Percentiles rank a stretch among this genome's conserved stretches.
Conservation (phyloP, 1,140 invertebrate genomes). For the Cherax destructor region DNA sequence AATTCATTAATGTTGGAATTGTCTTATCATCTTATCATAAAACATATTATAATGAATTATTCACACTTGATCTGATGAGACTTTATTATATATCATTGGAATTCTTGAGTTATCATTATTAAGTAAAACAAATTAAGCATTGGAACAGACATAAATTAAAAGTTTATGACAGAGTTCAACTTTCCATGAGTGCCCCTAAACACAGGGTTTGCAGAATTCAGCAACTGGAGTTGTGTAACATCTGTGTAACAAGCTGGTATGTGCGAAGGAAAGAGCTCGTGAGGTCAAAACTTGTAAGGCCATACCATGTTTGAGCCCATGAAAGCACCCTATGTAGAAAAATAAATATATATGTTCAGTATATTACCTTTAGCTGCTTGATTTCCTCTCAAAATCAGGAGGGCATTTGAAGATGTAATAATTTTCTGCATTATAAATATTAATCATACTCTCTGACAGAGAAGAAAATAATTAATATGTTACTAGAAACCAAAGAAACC, state of each 20-base stretch:
- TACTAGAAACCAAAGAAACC: conserved; percentile 34
- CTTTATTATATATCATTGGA: too few species aligned
- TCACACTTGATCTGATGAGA: too few species aligned
- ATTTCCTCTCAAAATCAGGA: conserved; percentile 36
- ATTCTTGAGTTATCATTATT: not conserved
- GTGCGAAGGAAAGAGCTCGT: conserved; percentile 57
- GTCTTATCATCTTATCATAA: too few species aligned
- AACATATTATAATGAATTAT: too few species aligned
- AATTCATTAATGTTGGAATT: too few species aligned
- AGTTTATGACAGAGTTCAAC: conserved; percentile 12
- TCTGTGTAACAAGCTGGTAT: conserved; percentile 59
- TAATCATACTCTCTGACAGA: conserved; percentile 10
- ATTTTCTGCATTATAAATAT: conserved; percentile 46
- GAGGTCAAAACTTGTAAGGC: conserved; percentile 53
- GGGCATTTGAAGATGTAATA: conserved; percentile 12
- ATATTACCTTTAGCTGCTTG: conserved; percentile 36
- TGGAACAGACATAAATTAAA: too few species aligned
- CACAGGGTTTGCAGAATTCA: conserved; percentile 48
- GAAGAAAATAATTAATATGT: conserved; percentile 30
- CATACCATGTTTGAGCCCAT: conserved; percentile 67
- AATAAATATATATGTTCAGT: conserved; percentile 52
- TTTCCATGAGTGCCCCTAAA: conserved; percentile 50
- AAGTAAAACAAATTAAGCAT: not conserved
- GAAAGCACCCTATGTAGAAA: conserved; percentile 60
- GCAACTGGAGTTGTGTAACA: conserved; percentile 54